Percentiles rank a stretch among this genome's conserved stretches.
phyloP scores from a whole-genome alignment of 2,797 vertebrate species.

The Lacerta agilis region DNA sequence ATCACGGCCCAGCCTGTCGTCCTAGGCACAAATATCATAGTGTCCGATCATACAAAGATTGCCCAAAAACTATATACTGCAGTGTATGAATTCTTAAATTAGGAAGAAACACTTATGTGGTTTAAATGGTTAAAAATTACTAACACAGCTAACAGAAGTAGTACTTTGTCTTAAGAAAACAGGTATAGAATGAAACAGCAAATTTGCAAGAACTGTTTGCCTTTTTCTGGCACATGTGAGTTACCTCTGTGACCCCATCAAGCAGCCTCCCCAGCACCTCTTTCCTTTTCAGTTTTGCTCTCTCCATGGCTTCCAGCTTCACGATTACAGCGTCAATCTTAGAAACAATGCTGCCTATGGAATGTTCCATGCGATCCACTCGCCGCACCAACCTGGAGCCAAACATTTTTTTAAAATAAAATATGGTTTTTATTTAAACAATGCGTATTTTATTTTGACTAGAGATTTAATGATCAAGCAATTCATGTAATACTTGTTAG shows the following conservation, averaged over 20 bases:
- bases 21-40: conserved; percentile 74
- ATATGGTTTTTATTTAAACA: neutral
- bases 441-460: neutral
- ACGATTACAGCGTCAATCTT: conserved; percentile 97
- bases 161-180: neutral
- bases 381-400: conserved; percentile 89
- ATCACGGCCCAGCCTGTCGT: conserved; percentile 89
- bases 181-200: neutral
- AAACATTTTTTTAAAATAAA: neutral
- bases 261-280: conserved; percentile 91
- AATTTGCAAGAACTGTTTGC: neutral
- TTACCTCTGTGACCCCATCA: conserved; percentile 92
- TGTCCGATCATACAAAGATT: neutral
- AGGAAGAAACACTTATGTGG: neutral
- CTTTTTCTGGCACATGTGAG: rapidly evolving
- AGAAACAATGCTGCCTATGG: conserved; percentile 97
- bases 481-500: neutral
- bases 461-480: neutral
- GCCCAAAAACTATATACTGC: neutral
- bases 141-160: neutral
- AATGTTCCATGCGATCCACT: conserved; percentile 98
- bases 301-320: conserved; percentile 96
- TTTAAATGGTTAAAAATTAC: neutral
- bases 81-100: neutral
- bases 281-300: conserved; percentile 90